These are phyloP conservation scores for Silurus meridionalis DNA, from an alignment of 2,113 vertebrate species.

Conservation along the genomic window DNA sequence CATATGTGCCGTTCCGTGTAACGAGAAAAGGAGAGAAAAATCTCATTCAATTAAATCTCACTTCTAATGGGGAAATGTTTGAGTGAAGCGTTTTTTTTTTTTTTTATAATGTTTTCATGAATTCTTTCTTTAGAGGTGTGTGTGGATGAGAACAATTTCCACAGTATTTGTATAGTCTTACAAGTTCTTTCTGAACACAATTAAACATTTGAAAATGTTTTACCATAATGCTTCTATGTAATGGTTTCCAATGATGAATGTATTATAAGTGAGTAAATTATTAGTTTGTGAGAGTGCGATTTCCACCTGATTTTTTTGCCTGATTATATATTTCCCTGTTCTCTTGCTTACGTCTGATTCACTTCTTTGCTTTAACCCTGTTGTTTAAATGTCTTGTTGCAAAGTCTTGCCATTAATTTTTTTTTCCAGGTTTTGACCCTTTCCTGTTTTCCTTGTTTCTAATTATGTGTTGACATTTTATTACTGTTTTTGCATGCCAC, in stretches of 20 bases:
- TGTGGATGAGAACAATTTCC: background rate
- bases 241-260: background rate
- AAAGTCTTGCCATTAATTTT: background rate
- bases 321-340: background rate
- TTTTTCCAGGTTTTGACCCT: background rate
- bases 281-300: background rate
- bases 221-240: background rate
- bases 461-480: background rate
- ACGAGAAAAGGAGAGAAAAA: too few relatives aligned
- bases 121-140: background rate
- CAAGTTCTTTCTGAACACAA: background rate
- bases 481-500: background rate
- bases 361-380: background rate
- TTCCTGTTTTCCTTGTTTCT: background rate
- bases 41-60: background rate
- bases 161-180: too few relatives aligned
- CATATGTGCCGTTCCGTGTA: background rate
- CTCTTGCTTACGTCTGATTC: background rate
- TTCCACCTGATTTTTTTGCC: background rate
- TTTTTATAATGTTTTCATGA: background rate
- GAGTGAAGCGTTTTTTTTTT: background rate
- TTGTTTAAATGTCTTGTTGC: background rate
- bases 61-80: background rate
- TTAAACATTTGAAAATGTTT: background rate
- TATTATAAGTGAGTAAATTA: background rate